A percentile compares a stretch with the other conserved stretches of the same genome.
Conservation (phyloP, 2,888 invertebrate species). For the Operophtera brumata region DNA sequence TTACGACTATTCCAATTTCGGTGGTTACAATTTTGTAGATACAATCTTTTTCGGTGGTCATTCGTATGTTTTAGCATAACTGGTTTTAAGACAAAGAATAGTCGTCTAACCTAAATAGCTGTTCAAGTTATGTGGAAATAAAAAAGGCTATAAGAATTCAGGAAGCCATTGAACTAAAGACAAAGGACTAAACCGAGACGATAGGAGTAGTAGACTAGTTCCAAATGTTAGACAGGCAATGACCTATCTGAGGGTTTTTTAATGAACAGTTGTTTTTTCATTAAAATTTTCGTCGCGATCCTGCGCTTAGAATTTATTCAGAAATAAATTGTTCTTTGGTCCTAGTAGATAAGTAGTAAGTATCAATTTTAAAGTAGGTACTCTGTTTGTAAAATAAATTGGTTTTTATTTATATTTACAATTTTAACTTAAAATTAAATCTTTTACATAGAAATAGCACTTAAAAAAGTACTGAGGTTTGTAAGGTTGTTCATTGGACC, state of each 20-base stretch:
- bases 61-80: slow-evolving; percentile 30
- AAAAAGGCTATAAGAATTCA: slow-evolving; percentile 23
- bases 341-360: too few species aligned
- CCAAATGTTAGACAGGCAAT: slow-evolving; percentile 9
- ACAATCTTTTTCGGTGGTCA: slow-evolving; percentile 29
- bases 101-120: slow-evolving; percentile 30
- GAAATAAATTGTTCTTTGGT: too few species aligned
- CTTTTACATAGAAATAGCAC: too few species aligned
- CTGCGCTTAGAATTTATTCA: too few species aligned
- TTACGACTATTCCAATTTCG: slow-evolving; percentile 33
- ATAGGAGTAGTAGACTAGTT: slow-evolving; percentile 1
- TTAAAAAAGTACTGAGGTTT: too few species aligned
- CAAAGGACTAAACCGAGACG: slow-evolving; percentile 16
- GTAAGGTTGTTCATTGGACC: too few species aligned
- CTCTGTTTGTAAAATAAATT: too few species aligned
- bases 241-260: background rate
- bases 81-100: slow-evolving; percentile 33
- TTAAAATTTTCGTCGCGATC: too few species aligned
- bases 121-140: slow-evolving; percentile 24
- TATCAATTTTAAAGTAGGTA: too few species aligned
- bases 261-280: too few species aligned
- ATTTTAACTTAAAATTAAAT: too few species aligned
- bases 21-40: slow-evolving; percentile 35
- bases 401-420: too few species aligned
- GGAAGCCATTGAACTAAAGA: slow-evolving; percentile 36